Base-by-base conservation (phyloP, 2,888 invertebrate genomes). In the Arrhopalites spinosus region DNA sequence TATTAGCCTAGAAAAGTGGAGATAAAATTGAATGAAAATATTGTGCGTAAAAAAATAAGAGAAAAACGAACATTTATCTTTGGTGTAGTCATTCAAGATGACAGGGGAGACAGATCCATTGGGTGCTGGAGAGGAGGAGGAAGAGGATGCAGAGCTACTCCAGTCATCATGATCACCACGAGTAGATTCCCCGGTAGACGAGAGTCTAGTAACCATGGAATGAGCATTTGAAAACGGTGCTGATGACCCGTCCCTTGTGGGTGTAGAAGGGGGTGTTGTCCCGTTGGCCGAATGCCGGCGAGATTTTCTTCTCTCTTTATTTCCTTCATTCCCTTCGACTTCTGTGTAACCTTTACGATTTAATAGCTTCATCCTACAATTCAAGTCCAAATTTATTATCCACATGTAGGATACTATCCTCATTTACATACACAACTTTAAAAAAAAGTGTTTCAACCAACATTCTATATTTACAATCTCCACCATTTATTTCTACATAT, bases 241-340 rank as follows among this genome's bases (percentile, higher is more conserved):
- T 36, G 78, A 70, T 69, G 78, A 77, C 69, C 80, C 81, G 71
- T 78, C 80, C n/a, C 77, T 74, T n/a, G 79, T 81, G 27, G 81
- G 79, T 73, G 82, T 73, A 67, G 79, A 59, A 68, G 78, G 30
- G 63, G 80, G 83, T 20, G 91, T 89, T 82, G 90, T 88, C 27
- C 74, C 76, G 64, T 91, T 91, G 13, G 91, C 90, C 74, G 91
- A 92, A 85, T 92, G 91, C 78, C 92, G 87, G 66, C 92, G 88
- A 56, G 94, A 94, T 86, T 93, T 94, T 80, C 95, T 88, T 73
- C 93, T 87, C 83, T 93, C 93, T 63, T 81, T 81, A 70, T 30
- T 71, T n/a, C 74, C 74, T 20, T 75, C 77, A 56, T 74, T 77
- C 11, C 79, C 78, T 29, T 79, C 81, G 2, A 76, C 67, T 20